Conservation (phyloP, 2,888 invertebrate species). For the Andrena chrysosceles region DNA sequence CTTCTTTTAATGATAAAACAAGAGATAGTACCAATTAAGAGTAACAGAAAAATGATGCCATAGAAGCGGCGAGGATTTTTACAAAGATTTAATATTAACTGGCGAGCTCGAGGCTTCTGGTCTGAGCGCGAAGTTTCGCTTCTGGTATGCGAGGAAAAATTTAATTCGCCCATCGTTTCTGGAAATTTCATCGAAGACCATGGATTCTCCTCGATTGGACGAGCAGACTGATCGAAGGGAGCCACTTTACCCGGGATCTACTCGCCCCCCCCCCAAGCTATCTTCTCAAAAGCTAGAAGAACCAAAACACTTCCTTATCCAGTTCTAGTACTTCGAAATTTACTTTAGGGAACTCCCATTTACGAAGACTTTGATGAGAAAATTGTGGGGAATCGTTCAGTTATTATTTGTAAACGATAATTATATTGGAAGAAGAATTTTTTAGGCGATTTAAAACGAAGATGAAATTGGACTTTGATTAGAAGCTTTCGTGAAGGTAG, state of each 20-base stretch:
- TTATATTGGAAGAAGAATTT: too few species aligned
- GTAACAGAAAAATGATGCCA: too few species aligned
- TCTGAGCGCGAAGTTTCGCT: neutral
- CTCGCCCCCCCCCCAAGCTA: neutral
- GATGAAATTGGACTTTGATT: too few species aligned
- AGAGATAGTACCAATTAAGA: too few species aligned
- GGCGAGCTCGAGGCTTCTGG: neutral
- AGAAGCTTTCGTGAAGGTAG: too few species aligned
- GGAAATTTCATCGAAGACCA: constrained; percentile 2
- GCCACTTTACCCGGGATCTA: neutral
- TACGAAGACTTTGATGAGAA: too few species aligned
- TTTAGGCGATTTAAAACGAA: too few species aligned
- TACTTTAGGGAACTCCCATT: too few species aligned
- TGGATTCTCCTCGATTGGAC: constrained; percentile 2
- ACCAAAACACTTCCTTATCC: neutral
- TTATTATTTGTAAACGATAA: too few species aligned
- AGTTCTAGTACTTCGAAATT: too few species aligned
- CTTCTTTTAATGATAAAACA: too few species aligned
- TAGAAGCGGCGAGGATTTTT: neutral
- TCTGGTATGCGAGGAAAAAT: constrained; percentile 10
- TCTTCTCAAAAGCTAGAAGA: neutral
- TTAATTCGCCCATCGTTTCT: constrained; percentile 15
- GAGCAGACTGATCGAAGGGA: constrained; percentile 15
- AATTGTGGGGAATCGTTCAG: too few species aligned
- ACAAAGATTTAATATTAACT: constrained; percentile 8